Evolutionary conservation across 2,113 vertebrate genomes (phyloP).

Genomic region (Pelusios castaneus): DNA sequence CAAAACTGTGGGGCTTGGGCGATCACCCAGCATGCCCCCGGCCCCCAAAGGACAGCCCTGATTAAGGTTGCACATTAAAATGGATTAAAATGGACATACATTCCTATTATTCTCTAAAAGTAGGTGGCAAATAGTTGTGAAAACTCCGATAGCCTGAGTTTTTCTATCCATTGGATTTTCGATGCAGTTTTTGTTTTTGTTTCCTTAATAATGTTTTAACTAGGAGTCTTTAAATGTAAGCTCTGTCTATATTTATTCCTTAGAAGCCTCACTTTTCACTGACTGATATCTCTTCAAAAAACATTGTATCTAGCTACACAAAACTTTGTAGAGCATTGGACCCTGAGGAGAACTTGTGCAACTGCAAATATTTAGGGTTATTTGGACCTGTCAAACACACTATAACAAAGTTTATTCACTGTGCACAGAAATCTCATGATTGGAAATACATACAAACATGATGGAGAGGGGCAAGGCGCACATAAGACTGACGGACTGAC

Average conservation of each 20-base stretch:
- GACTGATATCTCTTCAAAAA: background rate
- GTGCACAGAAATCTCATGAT: background rate
- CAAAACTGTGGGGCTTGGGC: too few species aligned
- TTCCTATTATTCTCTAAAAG: background rate
- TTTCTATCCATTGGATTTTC: background rate
- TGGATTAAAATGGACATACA: background rate
- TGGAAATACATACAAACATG: background rate
- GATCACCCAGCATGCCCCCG: too few species aligned
- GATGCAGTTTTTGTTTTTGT: background rate
- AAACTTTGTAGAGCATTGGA: background rate
- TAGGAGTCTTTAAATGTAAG: accelerated
- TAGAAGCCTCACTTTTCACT: background rate
- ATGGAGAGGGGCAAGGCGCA: background rate
- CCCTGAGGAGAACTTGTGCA: background rate
- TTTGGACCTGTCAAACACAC: background rate
- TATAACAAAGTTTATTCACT: background rate
- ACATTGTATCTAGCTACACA: background rate
- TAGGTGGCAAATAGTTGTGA: background rate
- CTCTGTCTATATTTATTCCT: background rate
- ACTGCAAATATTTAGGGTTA: background rate
- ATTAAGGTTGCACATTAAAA: background rate
- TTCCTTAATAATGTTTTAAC: background rate
- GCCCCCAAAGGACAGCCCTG: too few species aligned
- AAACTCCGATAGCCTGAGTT: background rate
- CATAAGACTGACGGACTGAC: background rate